phyloP scores from a whole-genome alignment of 2,797 vertebrate genomes.

The Cottoperca gobio region DNA sequence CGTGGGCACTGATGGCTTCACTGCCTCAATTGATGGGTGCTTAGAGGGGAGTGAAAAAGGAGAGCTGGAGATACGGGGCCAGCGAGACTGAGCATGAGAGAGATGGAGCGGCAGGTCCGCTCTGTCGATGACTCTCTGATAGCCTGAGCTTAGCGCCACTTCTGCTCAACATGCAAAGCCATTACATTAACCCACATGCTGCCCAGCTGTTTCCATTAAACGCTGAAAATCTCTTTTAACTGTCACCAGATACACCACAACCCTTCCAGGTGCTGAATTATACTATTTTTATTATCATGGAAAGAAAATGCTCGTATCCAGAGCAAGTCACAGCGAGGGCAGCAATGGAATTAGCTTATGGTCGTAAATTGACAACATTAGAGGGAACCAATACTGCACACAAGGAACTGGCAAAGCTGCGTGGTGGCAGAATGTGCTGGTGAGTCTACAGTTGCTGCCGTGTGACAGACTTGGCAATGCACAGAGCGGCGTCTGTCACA shows the following conservation, averaged over 20 bases:
- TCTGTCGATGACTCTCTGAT: slow-evolving; percentile 65
- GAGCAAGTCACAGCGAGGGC: slow-evolving; percentile 37
- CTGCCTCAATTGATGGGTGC: slow-evolving; percentile 78
- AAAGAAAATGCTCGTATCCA: slow-evolving; percentile 34
- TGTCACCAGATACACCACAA: slow-evolving; percentile 49
- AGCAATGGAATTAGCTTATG: slow-evolving; percentile 41
- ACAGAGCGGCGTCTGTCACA: slow-evolving; percentile 48
- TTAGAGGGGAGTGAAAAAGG: slow-evolving; percentile 65
- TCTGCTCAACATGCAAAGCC: slow-evolving; percentile 71
- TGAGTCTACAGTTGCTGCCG: slow-evolving; percentile 47
- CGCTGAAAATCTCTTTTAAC: slow-evolving; percentile 52
- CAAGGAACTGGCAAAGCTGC: slow-evolving; percentile 24
- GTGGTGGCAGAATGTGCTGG: slow-evolving; percentile 22
- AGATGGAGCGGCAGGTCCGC: slow-evolving; percentile 54
- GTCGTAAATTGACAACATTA: slow-evolving; percentile 40
- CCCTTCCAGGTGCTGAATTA: slow-evolving; percentile 53
- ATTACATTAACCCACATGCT: slow-evolving; percentile 65
- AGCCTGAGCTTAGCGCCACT: slow-evolving; percentile 62
- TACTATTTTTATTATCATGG: too few species aligned
- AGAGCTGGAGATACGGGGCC: slow-evolving; percentile 52
- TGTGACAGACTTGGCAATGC: slow-evolving; percentile 56
- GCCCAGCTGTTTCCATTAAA: slow-evolving; percentile 74
- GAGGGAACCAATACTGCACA: slow-evolving; percentile 21
- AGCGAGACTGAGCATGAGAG: slow-evolving; percentile 41
- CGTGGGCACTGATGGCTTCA: slow-evolving; percentile 78